Evolutionary conservation across 2,888 invertebrate genomes (phyloP).

Genomic region (Thymelicus acteon): DNA sequence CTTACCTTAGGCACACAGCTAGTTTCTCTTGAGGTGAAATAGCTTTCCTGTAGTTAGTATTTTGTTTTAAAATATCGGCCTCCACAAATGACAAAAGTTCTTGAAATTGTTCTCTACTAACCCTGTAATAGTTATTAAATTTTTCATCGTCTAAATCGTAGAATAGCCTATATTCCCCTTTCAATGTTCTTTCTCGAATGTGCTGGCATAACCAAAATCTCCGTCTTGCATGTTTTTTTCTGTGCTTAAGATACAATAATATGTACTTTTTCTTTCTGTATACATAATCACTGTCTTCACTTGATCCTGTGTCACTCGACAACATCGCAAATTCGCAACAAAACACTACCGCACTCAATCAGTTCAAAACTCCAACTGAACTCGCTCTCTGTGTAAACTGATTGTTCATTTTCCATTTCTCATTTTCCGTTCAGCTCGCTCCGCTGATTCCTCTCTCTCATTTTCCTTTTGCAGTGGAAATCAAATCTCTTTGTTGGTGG

Average conservation of each 20-base stretch:
- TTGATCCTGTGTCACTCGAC: background rate
- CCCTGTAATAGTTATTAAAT: constrained; percentile 19
- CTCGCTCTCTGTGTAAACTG: constrained; percentile 6
- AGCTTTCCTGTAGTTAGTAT: background rate
- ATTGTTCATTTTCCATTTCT: constrained; percentile 13
- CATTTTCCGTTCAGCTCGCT: constrained; percentile 18
- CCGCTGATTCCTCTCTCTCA: constrained; percentile 10
- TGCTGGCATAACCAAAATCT: too few species aligned
- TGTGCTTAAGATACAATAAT: too few species aligned
- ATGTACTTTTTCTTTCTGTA: background rate
- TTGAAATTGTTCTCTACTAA: constrained; percentile 18
- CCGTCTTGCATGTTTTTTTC: too few species aligned
- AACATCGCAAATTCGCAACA: too few species aligned
- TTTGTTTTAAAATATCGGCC: too few species aligned
- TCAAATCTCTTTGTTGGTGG: constrained; percentile 22
- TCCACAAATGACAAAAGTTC: constrained; percentile 9
- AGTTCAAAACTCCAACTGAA: background rate
- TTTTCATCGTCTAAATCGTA: constrained; percentile 15
- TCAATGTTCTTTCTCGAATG: background rate
- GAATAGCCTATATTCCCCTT: background rate
- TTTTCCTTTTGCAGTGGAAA: constrained; percentile 13
- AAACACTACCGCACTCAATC: too few species aligned
- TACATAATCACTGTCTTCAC: constrained; percentile 2
- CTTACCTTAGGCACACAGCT: constrained; percentile 15
- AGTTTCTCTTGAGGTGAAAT: constrained; percentile 10